Evolutionary conservation across 2,888 invertebrate genomes (phyloP).

Genomic region (Andricus curvator): DNA sequence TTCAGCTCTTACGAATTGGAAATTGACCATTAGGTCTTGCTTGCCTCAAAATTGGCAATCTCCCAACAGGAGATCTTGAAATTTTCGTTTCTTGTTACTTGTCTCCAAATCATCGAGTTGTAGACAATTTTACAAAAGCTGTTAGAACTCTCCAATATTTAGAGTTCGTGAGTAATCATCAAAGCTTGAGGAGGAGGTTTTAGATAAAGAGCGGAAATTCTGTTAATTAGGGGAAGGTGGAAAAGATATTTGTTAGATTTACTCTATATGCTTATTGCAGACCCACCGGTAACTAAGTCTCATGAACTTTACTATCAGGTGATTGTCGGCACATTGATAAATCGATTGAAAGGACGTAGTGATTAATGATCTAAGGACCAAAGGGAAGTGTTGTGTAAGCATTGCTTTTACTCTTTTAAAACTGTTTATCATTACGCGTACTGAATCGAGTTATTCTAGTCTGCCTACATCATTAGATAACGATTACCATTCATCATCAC

Average conservation of each 20-base stretch:
- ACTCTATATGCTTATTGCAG: background rate
- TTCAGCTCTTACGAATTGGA: background rate
- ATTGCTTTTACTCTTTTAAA: background rate
- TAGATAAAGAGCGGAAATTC: too few relatives aligned
- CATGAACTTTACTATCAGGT: too few relatives aligned
- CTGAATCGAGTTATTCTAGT: conserved; percentile 8
- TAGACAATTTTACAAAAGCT: too few relatives aligned
- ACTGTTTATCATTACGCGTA: background rate
- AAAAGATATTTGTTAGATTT: background rate
- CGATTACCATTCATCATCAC: conserved; percentile 3
- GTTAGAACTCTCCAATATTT: background rate
- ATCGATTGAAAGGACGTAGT: background rate
- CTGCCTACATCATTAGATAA: conserved; percentile 7
- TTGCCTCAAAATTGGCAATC: too few relatives aligned
- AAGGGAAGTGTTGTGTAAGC: background rate
- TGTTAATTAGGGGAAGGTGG: too few relatives aligned
- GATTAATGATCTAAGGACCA: background rate
- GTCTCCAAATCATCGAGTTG: background rate
- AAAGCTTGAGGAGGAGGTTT: too few relatives aligned
- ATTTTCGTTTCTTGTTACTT: background rate
- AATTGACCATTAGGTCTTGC: too few relatives aligned
- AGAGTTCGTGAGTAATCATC: too few relatives aligned
- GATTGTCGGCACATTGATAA: background rate
- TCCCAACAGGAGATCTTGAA: background rate
- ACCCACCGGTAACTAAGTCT: background rate